Base-by-base conservation (phyloP, 2,888 invertebrate species). In the Protula sp. region DNA sequence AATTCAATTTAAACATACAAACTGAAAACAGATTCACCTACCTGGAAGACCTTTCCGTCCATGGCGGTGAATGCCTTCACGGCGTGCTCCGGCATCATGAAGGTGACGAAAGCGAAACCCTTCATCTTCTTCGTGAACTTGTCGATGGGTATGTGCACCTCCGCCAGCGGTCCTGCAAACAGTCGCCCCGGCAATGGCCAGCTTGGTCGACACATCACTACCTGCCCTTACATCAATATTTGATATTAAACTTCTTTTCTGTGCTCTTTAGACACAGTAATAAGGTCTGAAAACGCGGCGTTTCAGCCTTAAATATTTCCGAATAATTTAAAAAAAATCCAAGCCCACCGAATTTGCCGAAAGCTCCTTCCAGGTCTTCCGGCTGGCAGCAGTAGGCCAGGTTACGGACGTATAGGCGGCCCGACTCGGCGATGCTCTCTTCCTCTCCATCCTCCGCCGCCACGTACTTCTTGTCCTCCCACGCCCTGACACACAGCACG, bases 31-130 rank as follows among this genome's bases (percentile, higher is more conserved):
- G 9, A 19, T 38, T 14, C 9, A 38, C 50, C 9, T 55, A 82
- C 83, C 77, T 92, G 90, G 72, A 94, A 89, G 56, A 88, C 85
- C 0, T 88, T 88, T n/a, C 97, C 97, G 82, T 98, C 98, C 1
- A 98, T 83, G 68, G 88, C 88, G 0, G 87, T 84, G 77, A 88
- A 95, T 0, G 99, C 98, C 72, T 86, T 87, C 0, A 91, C 87
- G 0, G 99, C 99, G 81, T 98, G 90, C 77, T 98, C 97, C 0
- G 98, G 94, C 85, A 98, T 88, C 76, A 99, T 83, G 78, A 87
- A 99, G 0, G 94, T 92, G 0, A 98, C 86, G 0, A 90, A 89
- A 0, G 93, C 98, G 81, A 94, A 98, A 0, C 98, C 95, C 82
- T 95, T 95, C 19, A 88, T 85, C 78, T 89, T 88, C 47, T 93